These are phyloP conservation scores for Laothoe populi DNA, from an alignment of 2,888 invertebrate species.

Conservation along the genomic window DNA sequence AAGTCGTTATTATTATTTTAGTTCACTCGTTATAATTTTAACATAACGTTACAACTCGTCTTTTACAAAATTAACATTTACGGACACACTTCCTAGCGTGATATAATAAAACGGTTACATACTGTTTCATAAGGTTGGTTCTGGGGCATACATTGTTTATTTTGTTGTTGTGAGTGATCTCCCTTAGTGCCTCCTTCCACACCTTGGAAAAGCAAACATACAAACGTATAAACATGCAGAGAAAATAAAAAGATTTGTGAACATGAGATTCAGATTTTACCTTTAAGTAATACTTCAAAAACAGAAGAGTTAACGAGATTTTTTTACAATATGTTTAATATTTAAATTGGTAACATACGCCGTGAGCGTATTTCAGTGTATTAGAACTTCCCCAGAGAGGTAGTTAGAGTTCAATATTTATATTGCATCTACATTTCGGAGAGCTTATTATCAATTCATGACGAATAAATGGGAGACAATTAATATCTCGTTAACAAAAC, in stretches of 20 bases:
- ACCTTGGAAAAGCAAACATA: slow-evolving; percentile 84
- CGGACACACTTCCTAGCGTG: background rate
- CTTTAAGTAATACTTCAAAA: too few species aligned
- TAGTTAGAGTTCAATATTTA: too few species aligned
- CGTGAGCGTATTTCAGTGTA: too few species aligned
- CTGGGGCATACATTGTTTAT: slow-evolving; percentile 97
- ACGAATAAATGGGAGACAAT: too few species aligned
- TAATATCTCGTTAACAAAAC: too few species aligned
- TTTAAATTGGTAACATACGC: too few species aligned
- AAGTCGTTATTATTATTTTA: background rate
- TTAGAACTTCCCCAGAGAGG: too few species aligned
- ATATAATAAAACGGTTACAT: slow-evolving; percentile 79
- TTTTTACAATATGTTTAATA: too few species aligned
- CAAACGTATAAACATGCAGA: slow-evolving; percentile 60
- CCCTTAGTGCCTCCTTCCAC: slow-evolving; percentile 96
- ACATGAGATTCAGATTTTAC: slow-evolving; percentile 33
- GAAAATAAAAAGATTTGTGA: slow-evolving; percentile 44
- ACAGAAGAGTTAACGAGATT: too few species aligned
- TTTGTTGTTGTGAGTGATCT: slow-evolving; percentile 98
- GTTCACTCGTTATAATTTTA: background rate
- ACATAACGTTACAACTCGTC: background rate
- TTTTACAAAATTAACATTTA: background rate
- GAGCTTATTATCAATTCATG: too few species aligned
- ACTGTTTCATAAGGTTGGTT: slow-evolving; percentile 99
- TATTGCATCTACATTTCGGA: too few species aligned